A percentile compares a stretch with the other conserved stretches of the same genome.
These are phyloP conservation scores for Heteromormyrus szaboi DNA, from an alignment of 2,797 vertebrate genomes.

Conservation along the genomic window DNA sequence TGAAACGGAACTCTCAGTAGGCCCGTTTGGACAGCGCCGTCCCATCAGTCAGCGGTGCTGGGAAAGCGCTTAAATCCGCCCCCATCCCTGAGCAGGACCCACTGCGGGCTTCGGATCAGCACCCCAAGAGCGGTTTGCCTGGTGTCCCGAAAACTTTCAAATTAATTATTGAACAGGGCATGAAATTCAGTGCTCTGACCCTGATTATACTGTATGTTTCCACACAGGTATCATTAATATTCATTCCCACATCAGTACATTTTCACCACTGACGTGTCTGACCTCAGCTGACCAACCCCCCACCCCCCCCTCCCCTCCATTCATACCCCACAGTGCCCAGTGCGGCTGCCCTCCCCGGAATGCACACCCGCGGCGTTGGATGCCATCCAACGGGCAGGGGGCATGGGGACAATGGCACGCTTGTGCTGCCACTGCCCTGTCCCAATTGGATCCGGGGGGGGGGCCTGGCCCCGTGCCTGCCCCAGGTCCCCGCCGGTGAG, in stretches of 20 bases:
- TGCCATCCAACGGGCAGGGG: neutral
- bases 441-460: neutral
- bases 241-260: neutral
- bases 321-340: conserved; percentile 25
- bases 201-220: neutral
- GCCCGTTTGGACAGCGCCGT: conserved; percentile 45
- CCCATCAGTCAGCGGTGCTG: conserved; percentile 45
- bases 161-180: neutral
- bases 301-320: neutral
- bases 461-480: neutral
- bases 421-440: neutral
- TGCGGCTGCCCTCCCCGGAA: conserved; percentile 26
- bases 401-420: neutral
- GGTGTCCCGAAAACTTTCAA: neutral
- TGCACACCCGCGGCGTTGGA: neutral
- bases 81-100: neutral
- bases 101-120: neutral
- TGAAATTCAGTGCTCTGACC: neutral
- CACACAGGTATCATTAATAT: neutral
- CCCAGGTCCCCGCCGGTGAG: neutral
- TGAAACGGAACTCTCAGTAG: conserved; percentile 42
- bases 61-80: conserved; percentile 29
- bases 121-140: neutral
- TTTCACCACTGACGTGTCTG: neutral
- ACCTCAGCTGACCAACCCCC: neutral